Evolutionary conservation across 1,140 invertebrate species (phyloP).

Genomic region (Drosophila kohkoa): DNA sequence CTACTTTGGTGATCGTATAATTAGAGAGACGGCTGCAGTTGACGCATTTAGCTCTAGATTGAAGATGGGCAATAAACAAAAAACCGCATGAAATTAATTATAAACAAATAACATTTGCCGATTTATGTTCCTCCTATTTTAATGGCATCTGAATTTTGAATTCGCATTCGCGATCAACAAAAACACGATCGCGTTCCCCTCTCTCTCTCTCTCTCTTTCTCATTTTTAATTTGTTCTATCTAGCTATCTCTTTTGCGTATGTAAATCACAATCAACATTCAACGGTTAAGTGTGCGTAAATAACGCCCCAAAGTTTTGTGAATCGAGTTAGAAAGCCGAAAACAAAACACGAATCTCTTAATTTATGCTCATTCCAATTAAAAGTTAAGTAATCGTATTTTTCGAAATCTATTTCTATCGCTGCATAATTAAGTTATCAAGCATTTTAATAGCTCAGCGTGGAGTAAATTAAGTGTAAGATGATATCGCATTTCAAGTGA

Average conservation of each 20-base stretch:
- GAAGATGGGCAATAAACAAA: constrained; percentile 39
- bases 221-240: too few relatives aligned
- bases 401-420: constrained; percentile 26
- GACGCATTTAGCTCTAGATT: constrained; percentile 47
- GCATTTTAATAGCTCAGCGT: background rate
- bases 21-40: constrained; percentile 45
- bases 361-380: constrained; percentile 28
- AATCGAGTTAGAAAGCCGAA: constrained; percentile 24
- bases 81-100: constrained; percentile 69
- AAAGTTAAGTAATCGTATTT: constrained; percentile 10
- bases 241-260: constrained; percentile 9
- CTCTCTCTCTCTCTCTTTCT: background rate
- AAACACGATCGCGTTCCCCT: background rate
- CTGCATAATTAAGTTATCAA: constrained; percentile 9
- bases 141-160: constrained; percentile 53
- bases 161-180: constrained; percentile 18
- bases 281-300: background rate
- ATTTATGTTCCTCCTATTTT: constrained; percentile 64
- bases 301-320: background rate
- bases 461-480: background rate
- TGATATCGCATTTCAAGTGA: background rate
- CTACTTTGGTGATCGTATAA: constrained; percentile 24
- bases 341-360: constrained; percentile 25
- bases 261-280: constrained; percentile 19
- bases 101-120: constrained; percentile 66